Conservation (phyloP, 1,140 invertebrate species). For the Panonychus citri region DNA sequence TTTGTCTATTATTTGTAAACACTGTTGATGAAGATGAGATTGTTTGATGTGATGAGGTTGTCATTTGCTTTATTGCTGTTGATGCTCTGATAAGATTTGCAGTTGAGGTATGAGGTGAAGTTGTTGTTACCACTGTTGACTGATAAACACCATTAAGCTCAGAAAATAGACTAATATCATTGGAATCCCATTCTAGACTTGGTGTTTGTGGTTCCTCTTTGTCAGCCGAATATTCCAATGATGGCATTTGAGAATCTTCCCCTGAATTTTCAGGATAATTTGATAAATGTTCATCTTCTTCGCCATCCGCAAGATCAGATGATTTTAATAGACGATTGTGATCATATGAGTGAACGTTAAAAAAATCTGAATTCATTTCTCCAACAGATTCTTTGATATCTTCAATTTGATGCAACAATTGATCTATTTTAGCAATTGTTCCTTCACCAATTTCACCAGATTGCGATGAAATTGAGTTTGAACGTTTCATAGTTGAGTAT, state of each 20-base stretch:
- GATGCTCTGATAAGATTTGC: too few species aligned
- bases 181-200: conserved; percentile 6
- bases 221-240: too few species aligned
- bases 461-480: neutral
- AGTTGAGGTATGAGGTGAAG: too few species aligned
- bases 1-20: too few species aligned
- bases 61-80: neutral
- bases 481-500: neutral
- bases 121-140: too few species aligned
- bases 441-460: neutral
- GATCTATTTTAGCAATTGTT: conserved; percentile 6
- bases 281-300: neutral
- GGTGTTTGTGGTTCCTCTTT: neutral
- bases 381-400: conserved; percentile 6
- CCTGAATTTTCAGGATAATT: neutral
- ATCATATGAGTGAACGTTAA: neutral
- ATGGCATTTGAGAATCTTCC: neutral
- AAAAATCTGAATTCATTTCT: conserved; percentile 4
- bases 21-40: neutral
- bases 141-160: neutral
- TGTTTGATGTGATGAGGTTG: neutral
- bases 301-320: neutral
- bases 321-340: neutral
- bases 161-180: neutral
- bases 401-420: conserved; percentile 4